phyloP scores from a whole-genome alignment of 2,113 vertebrate species.

The Ameiurus melas region DNA sequence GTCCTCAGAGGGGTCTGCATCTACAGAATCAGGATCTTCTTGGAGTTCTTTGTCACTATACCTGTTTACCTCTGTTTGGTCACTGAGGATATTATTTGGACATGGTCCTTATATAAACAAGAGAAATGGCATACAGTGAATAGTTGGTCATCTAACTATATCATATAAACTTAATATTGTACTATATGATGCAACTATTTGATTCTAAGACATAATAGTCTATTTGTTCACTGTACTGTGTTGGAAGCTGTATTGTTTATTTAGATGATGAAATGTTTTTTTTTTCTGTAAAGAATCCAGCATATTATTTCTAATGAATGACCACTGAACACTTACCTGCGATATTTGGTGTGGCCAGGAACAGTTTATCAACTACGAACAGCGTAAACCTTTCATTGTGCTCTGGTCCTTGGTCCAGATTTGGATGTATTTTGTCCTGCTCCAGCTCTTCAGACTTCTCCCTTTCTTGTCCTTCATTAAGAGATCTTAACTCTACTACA shows the following conservation, averaged over 20 bases:
- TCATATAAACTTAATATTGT: background rate
- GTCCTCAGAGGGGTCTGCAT: slow-evolving; percentile 86
- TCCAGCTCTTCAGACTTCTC: background rate
- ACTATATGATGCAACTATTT: background rate
- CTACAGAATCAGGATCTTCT: slow-evolving; percentile 78
- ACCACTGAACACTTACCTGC: slow-evolving; percentile 57
- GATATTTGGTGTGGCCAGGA: slow-evolving; percentile 57
- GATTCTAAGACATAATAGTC: background rate
- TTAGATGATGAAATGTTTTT: background rate
- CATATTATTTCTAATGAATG: background rate
- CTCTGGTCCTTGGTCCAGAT: slow-evolving; percentile 22
- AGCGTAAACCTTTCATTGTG: slow-evolving; percentile 52
- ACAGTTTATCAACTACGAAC: slow-evolving; percentile 66
- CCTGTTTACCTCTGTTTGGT: slow-evolving; percentile 41
- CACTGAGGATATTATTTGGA: background rate
- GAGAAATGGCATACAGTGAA: slow-evolving; percentile 12
- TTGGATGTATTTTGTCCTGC: background rate
- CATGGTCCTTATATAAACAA: background rate
- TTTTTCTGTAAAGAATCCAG: background rate
- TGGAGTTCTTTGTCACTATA: slow-evolving; percentile 61
- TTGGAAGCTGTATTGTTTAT: background rate
- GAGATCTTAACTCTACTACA: background rate
- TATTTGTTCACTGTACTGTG: background rate
- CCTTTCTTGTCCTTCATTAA: background rate
- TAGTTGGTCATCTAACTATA: background rate